Evolutionary conservation across 2,888 invertebrate species (phyloP).

Genomic region (Eustalomyia histrio): DNA sequence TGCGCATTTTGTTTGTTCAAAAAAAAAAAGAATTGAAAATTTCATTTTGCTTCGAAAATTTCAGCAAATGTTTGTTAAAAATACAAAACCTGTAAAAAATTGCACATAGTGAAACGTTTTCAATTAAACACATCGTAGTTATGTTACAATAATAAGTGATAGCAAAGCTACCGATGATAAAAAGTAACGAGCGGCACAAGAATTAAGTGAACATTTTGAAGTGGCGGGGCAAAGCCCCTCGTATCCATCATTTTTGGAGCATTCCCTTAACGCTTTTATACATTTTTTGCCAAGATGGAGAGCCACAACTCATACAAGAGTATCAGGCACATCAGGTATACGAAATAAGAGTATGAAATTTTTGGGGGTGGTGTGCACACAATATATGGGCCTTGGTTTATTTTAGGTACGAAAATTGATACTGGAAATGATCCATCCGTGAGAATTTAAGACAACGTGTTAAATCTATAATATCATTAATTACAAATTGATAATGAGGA

Average conservation of each 20-base stretch:
- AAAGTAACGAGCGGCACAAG: no score
- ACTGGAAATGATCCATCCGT: no score
- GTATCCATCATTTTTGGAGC: constrained; percentile 93
- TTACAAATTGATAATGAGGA: constrained; percentile 80
- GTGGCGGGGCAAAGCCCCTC: constrained; percentile 93
- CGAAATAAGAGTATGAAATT: constrained; percentile 6
- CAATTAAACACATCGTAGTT: constrained; percentile 92
- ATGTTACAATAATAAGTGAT: constrained; percentile 92
- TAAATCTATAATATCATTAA: constrained; percentile 90
- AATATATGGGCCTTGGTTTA: no score
- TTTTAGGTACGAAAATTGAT: constrained; percentile 90
- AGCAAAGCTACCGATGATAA: constrained; percentile 94
- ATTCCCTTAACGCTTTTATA: constrained; percentile 93
- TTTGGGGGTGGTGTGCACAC: no score
- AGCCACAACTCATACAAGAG: no score
- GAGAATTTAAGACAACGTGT: constrained; percentile 93
- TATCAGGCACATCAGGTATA: no score
- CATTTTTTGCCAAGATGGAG: constrained; percentile 94
- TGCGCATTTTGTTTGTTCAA: constrained; percentile 57
- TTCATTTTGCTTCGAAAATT: neutral
- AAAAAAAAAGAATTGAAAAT: constrained; percentile 17
- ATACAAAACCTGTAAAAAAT: constrained; percentile 46
- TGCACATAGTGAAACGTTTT: constrained; percentile 74
- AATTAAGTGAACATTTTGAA: no score
- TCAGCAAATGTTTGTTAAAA: constrained; percentile 21